Evolutionary conservation across 2,113 vertebrate genomes (phyloP), one percentile per base, ranked within the genome.

Genomic region (Heloderma charlesbogerti): DNA sequence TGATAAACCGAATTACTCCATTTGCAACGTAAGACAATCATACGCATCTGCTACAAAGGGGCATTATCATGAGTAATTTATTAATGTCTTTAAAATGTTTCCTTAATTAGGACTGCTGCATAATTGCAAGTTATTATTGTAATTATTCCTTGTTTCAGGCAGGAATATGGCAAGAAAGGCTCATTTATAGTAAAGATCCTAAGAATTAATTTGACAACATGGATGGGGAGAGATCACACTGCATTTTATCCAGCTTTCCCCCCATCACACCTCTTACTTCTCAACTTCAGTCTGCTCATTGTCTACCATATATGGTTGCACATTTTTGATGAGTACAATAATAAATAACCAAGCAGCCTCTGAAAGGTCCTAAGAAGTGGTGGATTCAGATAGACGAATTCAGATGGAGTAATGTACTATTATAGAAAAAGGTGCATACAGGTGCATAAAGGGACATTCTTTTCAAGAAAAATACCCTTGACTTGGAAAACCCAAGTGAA

Each of bases 51-150:
- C 40, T 84, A 60, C 71, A 84, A 84, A 84, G 69, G 54, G 54
- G 71, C 57, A 77, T 51, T 90, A 84, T 90, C 54, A 77, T 84
- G 22, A 84, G 31, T 75, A 77, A 77, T 77, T 77, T 43, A 84
- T 90, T 66, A 84, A 84, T 83, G 88, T 72, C 88, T 89, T 89
- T 71, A 75, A 72, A 89, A 89, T 75, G 54, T 77, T 66, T 84
- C 20, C 71, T 90, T 84, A 84, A 84, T 84, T 40, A 84, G 54
- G 67, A 90, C 43, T 40, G 81, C 34, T 90, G 57, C 43, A 84
- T 84, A 90, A 90, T 77, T 66, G 57, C 37, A 75, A 84, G 37
- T 13, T 90, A 90, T 90, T 84, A 77, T 51, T 90, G 54, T 77
- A 75, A 84, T 90, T 84, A 90, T 84, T 89, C 60, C 31, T 77